These are phyloP conservation scores for Adelosebastes latens DNA, from an alignment of 2,797 vertebrate genomes.

Conservation along the genomic window DNA sequence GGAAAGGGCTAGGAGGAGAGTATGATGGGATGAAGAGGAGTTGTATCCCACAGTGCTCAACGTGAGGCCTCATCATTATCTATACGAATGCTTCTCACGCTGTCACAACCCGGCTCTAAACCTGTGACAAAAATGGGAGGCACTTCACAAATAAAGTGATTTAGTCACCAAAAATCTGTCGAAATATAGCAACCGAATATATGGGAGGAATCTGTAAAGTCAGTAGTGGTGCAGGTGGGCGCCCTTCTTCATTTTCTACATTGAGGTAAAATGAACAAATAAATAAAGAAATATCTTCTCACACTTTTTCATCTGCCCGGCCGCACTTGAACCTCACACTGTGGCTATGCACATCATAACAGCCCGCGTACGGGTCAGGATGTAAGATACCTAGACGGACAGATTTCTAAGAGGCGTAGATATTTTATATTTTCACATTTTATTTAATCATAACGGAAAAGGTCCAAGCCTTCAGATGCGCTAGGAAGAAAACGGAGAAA, in stretches of 20 bases:
- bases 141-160: background rate
- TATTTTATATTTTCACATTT: too few species aligned
- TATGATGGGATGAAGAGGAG: constrained; percentile 28
- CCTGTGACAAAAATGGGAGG: background rate
- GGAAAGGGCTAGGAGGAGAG: constrained; percentile 34
- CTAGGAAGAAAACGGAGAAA: too few species aligned
- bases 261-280: background rate
- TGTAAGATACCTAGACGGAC: too few species aligned
- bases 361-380: background rate
- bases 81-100: constrained; percentile 5
- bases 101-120: background rate
- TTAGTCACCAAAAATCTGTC: background rate
- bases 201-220: background rate
- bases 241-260: background rate
- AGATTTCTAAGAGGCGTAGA: too few species aligned
- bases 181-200: background rate
- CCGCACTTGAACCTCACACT: background rate
- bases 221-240: fast-evolving
- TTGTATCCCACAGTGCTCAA: constrained; percentile 30
- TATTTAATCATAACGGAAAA: too few species aligned
- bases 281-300: background rate
- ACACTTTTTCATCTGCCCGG: background rate
- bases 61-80: constrained; percentile 24
- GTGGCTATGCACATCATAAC: background rate
- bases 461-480: too few species aligned